Conservation (phyloP, 2,797 vertebrate genomes). For the Podargus strigoides region DNA sequence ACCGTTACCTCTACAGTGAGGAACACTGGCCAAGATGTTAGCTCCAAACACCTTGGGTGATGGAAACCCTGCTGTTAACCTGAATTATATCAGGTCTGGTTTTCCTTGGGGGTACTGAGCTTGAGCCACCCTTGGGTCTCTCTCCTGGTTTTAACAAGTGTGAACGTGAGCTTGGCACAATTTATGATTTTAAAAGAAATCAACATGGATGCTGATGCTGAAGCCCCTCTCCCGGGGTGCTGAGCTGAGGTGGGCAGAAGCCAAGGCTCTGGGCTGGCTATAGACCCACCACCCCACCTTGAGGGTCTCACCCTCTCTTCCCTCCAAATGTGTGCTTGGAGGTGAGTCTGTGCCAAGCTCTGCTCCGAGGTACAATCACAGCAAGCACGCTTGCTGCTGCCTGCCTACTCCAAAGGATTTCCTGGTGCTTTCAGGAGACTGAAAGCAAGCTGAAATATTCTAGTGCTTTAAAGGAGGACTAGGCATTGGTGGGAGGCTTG, state of each 20-base stretch:
- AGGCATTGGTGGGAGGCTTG: slow-evolving; percentile 60
- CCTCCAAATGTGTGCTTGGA: not conserved
- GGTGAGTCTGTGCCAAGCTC: rapidly evolving
- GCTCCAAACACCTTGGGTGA: not conserved
- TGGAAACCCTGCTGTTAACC: not conserved
- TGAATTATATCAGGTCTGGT: not conserved
- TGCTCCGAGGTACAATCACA: not conserved
- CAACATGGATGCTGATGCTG: rapidly evolving
- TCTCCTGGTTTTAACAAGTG: not conserved
- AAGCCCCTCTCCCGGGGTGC: not conserved
- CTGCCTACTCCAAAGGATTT: slow-evolving; percentile 52
- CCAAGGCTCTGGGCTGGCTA: not conserved
- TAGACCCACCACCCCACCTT: not conserved
- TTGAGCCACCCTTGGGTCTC: not conserved
- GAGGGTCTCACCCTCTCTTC: not conserved
- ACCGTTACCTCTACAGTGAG: not conserved
- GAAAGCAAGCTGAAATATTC: slow-evolving; percentile 31
- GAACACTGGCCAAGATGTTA: not conserved
- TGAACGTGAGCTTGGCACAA: not conserved
- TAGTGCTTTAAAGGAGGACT: slow-evolving; percentile 51
- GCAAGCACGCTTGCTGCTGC: not conserved
- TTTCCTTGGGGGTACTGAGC: not conserved
- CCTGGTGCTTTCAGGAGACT: slow-evolving; percentile 28
- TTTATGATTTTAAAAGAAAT: not conserved
- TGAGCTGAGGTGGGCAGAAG: not conserved